A percentile compares a stretch with the other conserved stretches of the same genome.
Conservation (phyloP, 2,797 vertebrate species). For the Tokudaia tokunoshimensis region DNA sequence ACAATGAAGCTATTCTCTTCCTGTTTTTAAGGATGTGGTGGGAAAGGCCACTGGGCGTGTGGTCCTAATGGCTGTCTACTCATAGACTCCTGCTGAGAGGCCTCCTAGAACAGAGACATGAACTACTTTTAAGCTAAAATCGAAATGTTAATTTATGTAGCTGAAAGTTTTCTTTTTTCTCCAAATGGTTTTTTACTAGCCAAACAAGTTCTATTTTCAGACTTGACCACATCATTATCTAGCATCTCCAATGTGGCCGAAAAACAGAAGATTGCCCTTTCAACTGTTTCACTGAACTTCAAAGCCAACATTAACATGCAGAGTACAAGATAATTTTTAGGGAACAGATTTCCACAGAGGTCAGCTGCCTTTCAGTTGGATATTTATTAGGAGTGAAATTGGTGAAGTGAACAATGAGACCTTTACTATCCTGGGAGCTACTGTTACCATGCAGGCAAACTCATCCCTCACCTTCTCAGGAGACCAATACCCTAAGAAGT, state of each 20-base stretch:
- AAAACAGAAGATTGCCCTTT: slow-evolving; percentile 53
- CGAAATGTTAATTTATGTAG: slow-evolving; percentile 83
- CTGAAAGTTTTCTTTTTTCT: slow-evolving; percentile 73
- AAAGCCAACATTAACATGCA: slow-evolving; percentile 76
- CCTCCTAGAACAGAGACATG: slow-evolving; percentile 84
- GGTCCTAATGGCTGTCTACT: slow-evolving; percentile 81
- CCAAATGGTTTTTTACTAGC: slow-evolving; percentile 75
- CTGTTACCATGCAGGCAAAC: neutral
- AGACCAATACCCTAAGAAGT: neutral
- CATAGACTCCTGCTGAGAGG: slow-evolving; percentile 82
- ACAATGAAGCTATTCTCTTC: slow-evolving; percentile 86
- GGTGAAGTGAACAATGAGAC: slow-evolving; percentile 68
- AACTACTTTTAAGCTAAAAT: slow-evolving; percentile 86
- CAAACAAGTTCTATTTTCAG: slow-evolving; percentile 81
- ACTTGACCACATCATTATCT: slow-evolving; percentile 68
- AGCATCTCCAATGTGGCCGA: slow-evolving; percentile 68
- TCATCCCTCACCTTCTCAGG: neutral
- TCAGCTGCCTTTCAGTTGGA: slow-evolving; percentile 76
- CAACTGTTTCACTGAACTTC: slow-evolving; percentile 76
- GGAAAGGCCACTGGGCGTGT: slow-evolving; percentile 81
- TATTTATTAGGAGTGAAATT: slow-evolving; percentile 67
- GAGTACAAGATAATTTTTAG: slow-evolving; percentile 79
- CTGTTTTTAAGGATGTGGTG: slow-evolving; percentile 86
- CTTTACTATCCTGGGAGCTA: slow-evolving; percentile 64
- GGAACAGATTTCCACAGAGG: slow-evolving; percentile 83